Conservation (phyloP, 35 echinoderm and acorn worm species). For the Diadema setosum region DNA sequence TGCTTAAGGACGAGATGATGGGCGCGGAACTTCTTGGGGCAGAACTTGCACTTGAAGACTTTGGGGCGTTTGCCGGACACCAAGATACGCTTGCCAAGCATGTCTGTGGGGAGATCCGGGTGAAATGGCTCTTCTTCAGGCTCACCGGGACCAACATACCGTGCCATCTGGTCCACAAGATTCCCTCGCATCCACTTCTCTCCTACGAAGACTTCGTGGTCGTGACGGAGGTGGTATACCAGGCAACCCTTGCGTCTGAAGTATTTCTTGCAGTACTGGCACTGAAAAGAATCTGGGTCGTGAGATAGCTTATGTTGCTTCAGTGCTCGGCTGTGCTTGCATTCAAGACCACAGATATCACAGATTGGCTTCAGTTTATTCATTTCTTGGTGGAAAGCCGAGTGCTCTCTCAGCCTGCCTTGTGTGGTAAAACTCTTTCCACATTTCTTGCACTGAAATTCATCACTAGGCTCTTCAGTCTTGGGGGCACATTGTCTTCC, state of each 20-base stretch:
- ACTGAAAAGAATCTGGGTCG: background rate
- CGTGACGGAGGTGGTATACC: background rate
- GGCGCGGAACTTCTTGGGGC: background rate
- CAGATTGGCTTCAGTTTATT: background rate
- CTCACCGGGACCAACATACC: background rate
- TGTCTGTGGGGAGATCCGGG: background rate
- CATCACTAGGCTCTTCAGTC: background rate
- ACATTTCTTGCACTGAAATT: background rate
- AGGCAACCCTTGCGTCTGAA: background rate
- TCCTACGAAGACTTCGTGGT: background rate
- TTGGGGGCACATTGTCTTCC: too few relatives aligned
- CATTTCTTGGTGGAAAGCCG: background rate
- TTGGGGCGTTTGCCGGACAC: background rate
- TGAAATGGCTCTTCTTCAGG: background rate
- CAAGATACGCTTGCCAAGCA: background rate
- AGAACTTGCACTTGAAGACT: conserved; percentile 1
- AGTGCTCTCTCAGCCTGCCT: background rate
- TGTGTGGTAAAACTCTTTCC: background rate
- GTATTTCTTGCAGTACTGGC: background rate
- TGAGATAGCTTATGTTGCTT: background rate
- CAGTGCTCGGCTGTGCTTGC: background rate
- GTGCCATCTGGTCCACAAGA: background rate
- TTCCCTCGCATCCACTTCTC: background rate
- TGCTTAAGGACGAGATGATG: background rate
- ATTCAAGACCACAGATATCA: conserved; percentile 3